Conservation (phyloP, 1,140 invertebrate species). For the Lanistes nyassanus region DNA sequence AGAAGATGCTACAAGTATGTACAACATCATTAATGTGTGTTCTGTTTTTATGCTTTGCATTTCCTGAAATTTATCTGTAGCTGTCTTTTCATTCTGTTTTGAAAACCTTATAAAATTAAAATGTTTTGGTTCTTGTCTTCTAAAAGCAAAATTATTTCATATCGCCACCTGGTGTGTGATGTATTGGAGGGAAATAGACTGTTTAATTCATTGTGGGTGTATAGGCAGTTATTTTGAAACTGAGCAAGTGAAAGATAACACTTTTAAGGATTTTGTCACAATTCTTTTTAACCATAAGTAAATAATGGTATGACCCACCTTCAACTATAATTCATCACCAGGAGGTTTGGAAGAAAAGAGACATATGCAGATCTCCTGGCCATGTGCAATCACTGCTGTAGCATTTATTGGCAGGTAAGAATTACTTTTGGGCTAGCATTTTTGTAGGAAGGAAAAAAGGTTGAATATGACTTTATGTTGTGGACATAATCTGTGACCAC, state of each 20-base stretch:
- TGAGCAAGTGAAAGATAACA: no score
- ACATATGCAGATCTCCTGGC: constrained; percentile 95
- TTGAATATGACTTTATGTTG: no score
- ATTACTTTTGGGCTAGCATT: no score
- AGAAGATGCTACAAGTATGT: constrained; percentile 53
- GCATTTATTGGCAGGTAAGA: constrained; percentile 89
- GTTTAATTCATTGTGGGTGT: no score
- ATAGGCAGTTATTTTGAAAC: no score
- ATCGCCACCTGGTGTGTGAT: no score
- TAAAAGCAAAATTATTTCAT: no score
- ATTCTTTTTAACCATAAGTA: no score
- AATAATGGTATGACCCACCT: not conserved
- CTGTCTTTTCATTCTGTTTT: not conserved
- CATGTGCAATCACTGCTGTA: constrained; percentile 93
- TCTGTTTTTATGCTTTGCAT: not conserved
- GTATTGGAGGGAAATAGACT: no score
- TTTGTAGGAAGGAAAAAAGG: no score
- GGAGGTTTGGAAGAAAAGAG: constrained; percentile 88
- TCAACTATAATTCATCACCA: constrained; percentile 64
- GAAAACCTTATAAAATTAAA: not conserved
- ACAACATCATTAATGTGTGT: not conserved
- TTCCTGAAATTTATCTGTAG: not conserved
- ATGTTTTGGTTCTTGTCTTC: not conserved
- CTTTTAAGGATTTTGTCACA: no score
- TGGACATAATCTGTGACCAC: no score